These are phyloP conservation scores for Emberiza fucata DNA, from an alignment of 2,113 vertebrate genomes.

Conservation along the genomic window DNA sequence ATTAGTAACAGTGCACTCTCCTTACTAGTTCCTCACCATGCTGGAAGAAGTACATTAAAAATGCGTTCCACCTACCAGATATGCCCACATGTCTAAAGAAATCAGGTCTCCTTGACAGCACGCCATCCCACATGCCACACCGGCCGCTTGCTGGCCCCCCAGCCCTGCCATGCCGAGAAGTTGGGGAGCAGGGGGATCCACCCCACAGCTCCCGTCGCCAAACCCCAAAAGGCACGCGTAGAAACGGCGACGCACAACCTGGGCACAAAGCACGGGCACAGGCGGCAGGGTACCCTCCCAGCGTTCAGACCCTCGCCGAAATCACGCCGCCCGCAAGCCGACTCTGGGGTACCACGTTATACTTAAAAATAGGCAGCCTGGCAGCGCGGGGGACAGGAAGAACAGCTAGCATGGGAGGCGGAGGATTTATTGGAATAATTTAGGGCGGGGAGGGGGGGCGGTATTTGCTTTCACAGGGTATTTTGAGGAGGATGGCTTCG, in stretches of 20 bases:
- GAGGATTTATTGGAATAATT: neutral
- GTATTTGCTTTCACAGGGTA: neutral
- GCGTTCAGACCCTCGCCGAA: neutral
- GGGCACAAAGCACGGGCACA: neutral
- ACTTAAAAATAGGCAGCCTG: neutral
- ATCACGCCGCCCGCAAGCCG: neutral
- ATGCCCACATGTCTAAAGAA: neutral
- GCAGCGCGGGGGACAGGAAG: neutral
- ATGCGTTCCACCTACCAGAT: neutral
- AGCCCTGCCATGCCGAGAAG: neutral
- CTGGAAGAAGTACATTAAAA: neutral
- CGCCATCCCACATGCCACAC: neutral
- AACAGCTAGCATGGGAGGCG: neutral
- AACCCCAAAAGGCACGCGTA: neutral
- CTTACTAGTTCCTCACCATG: neutral
- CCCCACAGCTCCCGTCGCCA: neutral
- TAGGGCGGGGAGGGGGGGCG: accelerated
- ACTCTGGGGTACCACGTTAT: neutral
- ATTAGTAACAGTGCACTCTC: neutral
- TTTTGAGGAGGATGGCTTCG: neutral
- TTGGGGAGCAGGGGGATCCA: neutral
- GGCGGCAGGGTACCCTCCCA: neutral
- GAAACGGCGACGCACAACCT: neutral
- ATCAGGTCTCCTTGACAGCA: neutral
- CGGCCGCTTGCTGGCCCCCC: neutral